Evolutionary conservation across 2,113 vertebrate species (phyloP).

Genomic region (Callionymus lyra): DNA sequence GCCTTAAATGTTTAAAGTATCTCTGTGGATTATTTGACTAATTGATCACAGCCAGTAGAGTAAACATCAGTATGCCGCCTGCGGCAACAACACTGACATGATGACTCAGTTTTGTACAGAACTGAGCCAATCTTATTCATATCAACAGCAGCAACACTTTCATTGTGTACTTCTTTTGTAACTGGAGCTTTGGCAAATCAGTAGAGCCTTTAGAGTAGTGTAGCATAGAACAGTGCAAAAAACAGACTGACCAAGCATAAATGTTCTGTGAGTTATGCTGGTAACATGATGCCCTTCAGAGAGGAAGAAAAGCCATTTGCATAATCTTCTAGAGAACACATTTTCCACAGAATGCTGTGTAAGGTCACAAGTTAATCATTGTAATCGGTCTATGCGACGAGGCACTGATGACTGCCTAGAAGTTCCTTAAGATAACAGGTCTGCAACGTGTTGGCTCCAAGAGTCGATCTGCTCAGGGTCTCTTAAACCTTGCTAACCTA

Average conservation of each 20-base stretch:
- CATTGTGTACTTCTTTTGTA: too few species aligned
- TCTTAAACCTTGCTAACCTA: conserved; percentile 17
- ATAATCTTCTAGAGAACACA: conserved; percentile 22
- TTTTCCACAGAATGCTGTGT: not conserved
- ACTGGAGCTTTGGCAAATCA: too few species aligned
- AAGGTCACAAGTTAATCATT: conserved; percentile 1
- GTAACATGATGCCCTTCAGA: conserved; percentile 27
- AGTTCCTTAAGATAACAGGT: not conserved
- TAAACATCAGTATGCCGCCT: too few species aligned
- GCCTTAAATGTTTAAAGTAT: too few species aligned
- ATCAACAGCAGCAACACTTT: too few species aligned
- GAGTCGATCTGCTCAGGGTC: not conserved
- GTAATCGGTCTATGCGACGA: too few species aligned
- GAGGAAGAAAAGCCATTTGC: conserved; percentile 25
- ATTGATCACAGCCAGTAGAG: too few species aligned
- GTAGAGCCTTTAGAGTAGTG: conserved; percentile 1
- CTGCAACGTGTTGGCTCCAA: too few species aligned
- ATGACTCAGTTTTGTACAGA: too few species aligned
- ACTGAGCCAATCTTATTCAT: too few species aligned
- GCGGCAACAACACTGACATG: too few species aligned
- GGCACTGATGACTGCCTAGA: not conserved
- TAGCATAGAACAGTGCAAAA: conserved; percentile 42
- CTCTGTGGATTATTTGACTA: too few species aligned
- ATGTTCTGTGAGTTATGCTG: conserved; percentile 27
- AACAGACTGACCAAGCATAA: conserved; percentile 39